These are phyloP conservation scores for Ctena decussata DNA, from an alignment of 2,888 invertebrate genomes.

Conservation along the genomic window DNA sequence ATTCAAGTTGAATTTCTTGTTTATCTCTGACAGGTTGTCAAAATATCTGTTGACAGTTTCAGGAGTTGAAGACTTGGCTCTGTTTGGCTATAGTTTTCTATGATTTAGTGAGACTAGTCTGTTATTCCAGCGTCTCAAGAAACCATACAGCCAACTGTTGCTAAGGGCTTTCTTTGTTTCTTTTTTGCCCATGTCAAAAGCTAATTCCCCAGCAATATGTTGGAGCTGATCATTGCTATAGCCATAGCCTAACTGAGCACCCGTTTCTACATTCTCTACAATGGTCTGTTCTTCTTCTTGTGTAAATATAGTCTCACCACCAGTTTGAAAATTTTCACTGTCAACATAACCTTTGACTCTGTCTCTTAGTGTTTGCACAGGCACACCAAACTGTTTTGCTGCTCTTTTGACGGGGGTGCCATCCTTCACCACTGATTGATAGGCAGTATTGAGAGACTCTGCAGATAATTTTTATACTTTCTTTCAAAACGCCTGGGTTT, in stretches of 20 bases:
- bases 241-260: constrained; percentile 38
- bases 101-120: constrained; percentile 30
- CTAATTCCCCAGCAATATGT: constrained; percentile 27
- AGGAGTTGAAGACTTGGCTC: constrained; percentile 27
- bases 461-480: background rate
- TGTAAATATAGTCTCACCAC: constrained; percentile 17
- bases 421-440: background rate
- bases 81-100: constrained; percentile 17
- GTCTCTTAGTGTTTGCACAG: constrained; percentile 25
- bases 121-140: constrained; percentile 37
- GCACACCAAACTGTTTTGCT: constrained; percentile 4
- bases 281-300: constrained; percentile 25
- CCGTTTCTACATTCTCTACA: constrained; percentile 18
- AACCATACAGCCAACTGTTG: constrained; percentile 28
- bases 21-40: constrained; percentile 1
- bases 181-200: constrained; percentile 28
- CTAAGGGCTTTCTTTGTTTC: constrained; percentile 7
- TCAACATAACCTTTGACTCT: constrained; percentile 15
- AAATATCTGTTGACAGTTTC: constrained; percentile 9
- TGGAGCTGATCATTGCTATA: constrained; percentile 30
- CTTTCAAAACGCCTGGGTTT: no score
- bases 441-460: constrained; percentile 23
- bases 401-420: constrained; percentile 24
- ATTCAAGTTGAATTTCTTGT: background rate
- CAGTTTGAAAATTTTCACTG: constrained; percentile 8